A percentile compares a stretch with the other conserved stretches of the same genome.
phyloP scores from a whole-genome alignment of 2,113 vertebrate genomes.

The Typhlomys cinereus region DNA sequence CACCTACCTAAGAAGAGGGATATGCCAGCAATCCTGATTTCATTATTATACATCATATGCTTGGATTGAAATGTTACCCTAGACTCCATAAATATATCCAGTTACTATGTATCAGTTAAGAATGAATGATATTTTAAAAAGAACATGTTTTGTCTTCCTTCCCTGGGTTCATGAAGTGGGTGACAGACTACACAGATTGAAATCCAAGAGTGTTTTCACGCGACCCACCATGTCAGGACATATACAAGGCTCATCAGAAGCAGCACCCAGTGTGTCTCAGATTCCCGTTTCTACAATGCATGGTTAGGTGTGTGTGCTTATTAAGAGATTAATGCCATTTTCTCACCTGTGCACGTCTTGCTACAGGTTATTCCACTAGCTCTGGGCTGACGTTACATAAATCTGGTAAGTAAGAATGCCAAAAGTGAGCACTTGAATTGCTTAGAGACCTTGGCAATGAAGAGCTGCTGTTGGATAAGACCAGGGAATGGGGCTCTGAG shows the following conservation, averaged over 20 bases:
- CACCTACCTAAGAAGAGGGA: not conserved
- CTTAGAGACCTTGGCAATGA: not conserved
- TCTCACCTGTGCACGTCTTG: not conserved
- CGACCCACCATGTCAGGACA: rapidly evolving
- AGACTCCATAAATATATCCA: not conserved
- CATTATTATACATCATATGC: not conserved
- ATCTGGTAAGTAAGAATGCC: not conserved
- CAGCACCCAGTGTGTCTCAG: rapidly evolving
- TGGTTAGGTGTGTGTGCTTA: not conserved
- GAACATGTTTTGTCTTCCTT: not conserved
- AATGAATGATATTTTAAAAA: not conserved
- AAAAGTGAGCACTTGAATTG: not conserved
- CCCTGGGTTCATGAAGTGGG: not conserved
- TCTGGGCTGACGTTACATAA: not conserved
- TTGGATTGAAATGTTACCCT: not conserved
- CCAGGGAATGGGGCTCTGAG: not conserved
- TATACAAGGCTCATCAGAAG: rapidly evolving
- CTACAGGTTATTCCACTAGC: not conserved
- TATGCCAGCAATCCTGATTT: not conserved
- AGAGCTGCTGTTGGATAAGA: not conserved
- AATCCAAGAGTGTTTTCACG: not conserved
- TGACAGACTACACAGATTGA: no score
- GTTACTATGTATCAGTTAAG: not conserved
- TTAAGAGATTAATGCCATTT: not conserved
- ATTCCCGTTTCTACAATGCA: rapidly evolving